Percentiles rank a stretch among this genome's conserved stretches.
phyloP scores from a whole-genome alignment of 1,140 invertebrate genomes.

The Drosophila quadrilineata region DNA sequence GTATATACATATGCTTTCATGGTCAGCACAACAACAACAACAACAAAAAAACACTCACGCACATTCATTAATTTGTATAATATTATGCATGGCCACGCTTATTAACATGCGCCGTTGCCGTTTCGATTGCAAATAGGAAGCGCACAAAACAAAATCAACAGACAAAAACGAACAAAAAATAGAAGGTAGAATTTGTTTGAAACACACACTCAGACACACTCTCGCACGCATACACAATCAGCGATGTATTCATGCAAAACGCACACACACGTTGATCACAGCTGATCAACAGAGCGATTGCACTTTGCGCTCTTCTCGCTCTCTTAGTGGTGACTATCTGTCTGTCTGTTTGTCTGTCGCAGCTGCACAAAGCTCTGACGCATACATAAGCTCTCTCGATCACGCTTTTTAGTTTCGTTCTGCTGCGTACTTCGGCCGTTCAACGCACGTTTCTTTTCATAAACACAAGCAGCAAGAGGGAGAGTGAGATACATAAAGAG shows the following conservation, averaged over 20 bases:
- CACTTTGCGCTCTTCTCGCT: no score
- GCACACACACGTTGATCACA: no score
- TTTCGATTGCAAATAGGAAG: constrained; percentile 23
- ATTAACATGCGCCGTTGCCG: constrained; percentile 45
- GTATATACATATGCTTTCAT: constrained; percentile 5
- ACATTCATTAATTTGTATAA: constrained; percentile 22
- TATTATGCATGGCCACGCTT: constrained; percentile 49
- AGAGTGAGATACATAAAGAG: no score
- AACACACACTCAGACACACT: no score
- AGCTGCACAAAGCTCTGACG: no score
- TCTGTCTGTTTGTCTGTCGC: no score
- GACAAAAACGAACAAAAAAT: neutral
- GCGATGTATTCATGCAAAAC: no score
- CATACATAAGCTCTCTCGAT: constrained; percentile 16
- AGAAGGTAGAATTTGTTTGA: neutral
- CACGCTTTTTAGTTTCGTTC: neutral
- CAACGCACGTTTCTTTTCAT: constrained; percentile 23
- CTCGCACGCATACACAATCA: constrained; percentile 10
- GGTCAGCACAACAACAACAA: constrained; percentile 9
- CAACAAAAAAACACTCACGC: neutral
- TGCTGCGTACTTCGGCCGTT: neutral
- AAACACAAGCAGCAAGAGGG: constrained; percentile 22
- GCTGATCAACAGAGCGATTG: no score
- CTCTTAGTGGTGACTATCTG: no score
- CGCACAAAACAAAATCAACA: neutral